Percentiles rank a stretch among this genome's conserved stretches.
Evolutionary conservation across 2,888 invertebrate species (phyloP).

Genomic region (Homarus gammarus): DNA sequence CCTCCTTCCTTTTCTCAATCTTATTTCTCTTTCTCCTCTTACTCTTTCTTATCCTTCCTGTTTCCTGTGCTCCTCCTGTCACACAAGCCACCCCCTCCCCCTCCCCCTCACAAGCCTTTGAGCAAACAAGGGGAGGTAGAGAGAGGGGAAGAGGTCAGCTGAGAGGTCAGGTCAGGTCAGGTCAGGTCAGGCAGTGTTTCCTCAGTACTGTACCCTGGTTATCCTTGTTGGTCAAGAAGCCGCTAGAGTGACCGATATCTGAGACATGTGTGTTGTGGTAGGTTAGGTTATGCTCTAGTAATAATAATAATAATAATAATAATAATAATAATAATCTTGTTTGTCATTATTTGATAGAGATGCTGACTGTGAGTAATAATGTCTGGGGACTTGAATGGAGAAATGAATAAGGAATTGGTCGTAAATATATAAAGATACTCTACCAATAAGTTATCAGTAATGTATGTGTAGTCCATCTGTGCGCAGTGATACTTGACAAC

Average conservation of each 20-base stretch:
- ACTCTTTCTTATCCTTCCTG: not conserved
- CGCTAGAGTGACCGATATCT: not conserved
- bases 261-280: not conserved
- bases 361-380: no score
- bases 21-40: not conserved
- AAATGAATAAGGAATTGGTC: no score
- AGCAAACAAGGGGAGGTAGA: constrained; percentile 15
- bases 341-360: no score
- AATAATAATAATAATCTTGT: no score
- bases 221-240: not conserved
- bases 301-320: no score
- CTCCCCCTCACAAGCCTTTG: constrained; percentile 10
- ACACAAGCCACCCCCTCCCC: constrained; percentile 4
- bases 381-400: no score
- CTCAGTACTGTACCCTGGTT: not conserved
- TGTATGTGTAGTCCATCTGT: no score
- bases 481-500: no score
- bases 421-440: no score
- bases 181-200: not conserved
- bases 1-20: no score
- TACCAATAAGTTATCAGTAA: no score
- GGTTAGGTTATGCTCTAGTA: no score
- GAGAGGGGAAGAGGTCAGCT: not conserved
- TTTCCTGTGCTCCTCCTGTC: not conserved
- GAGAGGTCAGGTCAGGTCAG: constrained; percentile 53